Conservation (phyloP, 53 echinoderm and acorn worm genomes). For the Echinarachnius parma region DNA sequence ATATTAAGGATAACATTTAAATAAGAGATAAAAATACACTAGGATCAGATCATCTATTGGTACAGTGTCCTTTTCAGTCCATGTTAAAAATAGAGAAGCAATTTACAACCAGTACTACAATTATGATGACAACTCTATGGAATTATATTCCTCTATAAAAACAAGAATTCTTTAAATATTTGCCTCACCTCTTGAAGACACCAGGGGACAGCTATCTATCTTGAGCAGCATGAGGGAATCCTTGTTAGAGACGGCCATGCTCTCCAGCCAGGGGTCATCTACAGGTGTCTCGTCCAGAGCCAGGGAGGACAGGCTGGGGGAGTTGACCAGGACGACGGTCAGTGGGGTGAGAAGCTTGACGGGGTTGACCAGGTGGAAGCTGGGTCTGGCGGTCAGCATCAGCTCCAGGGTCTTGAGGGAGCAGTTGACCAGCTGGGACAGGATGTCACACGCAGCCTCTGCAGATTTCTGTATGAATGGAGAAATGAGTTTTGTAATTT, state of each 20-base stretch:
- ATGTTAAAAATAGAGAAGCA: too few relatives aligned
- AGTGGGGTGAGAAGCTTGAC: constrained; percentile 63
- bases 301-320: constrained; percentile 53
- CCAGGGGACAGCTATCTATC: constrained; percentile 69
- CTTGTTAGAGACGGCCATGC: constrained; percentile 65
- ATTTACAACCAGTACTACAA: too few relatives aligned
- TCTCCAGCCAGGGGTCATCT: constrained; percentile 76
- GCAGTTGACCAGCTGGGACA: constrained; percentile 67
- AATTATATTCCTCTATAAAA: too few relatives aligned
- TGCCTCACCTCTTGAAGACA: constrained; percentile 77
- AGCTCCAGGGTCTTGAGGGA: constrained; percentile 79
- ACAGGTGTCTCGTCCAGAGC: constrained; percentile 79
- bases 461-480: constrained; percentile 41
- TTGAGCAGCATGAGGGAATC: constrained; percentile 68
- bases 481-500: too few relatives aligned
- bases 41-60: too few relatives aligned
- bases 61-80: too few relatives aligned
- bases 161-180: too few relatives aligned
- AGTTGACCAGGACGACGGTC: constrained; percentile 74
- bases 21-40: too few relatives aligned
- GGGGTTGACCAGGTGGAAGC: constrained; percentile 56
- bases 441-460: constrained; percentile 72
- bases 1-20: too few relatives aligned
- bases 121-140: too few relatives aligned
- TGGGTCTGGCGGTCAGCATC: constrained; percentile 65